Percentiles rank a stretch among this genome's conserved stretches.
phyloP scores from a whole-genome alignment of 2,797 vertebrate genomes.

The Chelon auratus region DNA sequence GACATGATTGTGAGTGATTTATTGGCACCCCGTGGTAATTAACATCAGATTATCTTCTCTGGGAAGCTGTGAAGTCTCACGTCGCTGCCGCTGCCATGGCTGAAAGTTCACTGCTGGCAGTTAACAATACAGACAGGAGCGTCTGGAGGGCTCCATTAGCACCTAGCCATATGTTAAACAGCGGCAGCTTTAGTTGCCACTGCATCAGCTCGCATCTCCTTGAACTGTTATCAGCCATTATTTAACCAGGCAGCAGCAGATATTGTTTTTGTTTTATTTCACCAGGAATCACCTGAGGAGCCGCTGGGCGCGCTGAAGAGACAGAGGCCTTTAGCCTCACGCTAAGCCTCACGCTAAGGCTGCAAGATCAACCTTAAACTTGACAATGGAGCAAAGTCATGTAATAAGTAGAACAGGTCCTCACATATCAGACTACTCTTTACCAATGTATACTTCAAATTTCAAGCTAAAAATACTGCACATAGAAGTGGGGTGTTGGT shows the following conservation, averaged over 20 bases:
- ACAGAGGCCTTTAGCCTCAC: constrained; percentile 30
- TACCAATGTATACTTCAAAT: too few relatives aligned
- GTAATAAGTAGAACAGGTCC: too few relatives aligned
- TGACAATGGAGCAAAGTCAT: not conserved
- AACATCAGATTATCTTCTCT: constrained; percentile 70
- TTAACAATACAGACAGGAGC: constrained; percentile 55
- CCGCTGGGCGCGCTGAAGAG: not conserved
- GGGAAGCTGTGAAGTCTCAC: constrained; percentile 64
- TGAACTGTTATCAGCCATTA: constrained; percentile 36
- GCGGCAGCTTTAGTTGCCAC: constrained; percentile 45
- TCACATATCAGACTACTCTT: too few relatives aligned
- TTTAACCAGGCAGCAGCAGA: constrained; percentile 41
- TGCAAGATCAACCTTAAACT: constrained; percentile 25
- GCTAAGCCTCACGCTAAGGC: constrained; percentile 16
- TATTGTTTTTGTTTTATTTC: constrained; percentile 35
- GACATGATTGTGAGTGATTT: constrained; percentile 75
- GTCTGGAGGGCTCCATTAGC: constrained; percentile 68
- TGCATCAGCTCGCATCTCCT: constrained; percentile 40
- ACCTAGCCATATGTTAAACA: constrained; percentile 65
- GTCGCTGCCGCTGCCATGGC: constrained; percentile 26
- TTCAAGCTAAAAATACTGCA: too few relatives aligned
- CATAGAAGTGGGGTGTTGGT: too few relatives aligned
- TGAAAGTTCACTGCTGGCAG: constrained; percentile 61
- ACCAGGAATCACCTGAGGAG: constrained; percentile 29
- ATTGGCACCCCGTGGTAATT: constrained; percentile 70